phyloP scores from a whole-genome alignment of 2,888 invertebrate genomes.

The Tachina fera region DNA sequence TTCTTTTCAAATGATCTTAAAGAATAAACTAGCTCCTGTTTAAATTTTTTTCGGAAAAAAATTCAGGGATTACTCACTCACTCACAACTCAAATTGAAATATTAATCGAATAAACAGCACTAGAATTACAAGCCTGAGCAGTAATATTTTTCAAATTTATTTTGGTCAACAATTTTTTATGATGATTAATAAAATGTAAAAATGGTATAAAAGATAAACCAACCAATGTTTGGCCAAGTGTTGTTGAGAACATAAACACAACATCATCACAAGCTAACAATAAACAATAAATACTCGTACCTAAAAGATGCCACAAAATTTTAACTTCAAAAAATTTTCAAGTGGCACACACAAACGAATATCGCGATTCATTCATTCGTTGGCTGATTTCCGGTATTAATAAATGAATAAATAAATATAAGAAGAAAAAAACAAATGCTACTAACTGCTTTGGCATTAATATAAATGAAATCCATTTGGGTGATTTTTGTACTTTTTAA shows the following conservation, averaged over 20 bases:
- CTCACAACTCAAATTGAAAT: too few species aligned
- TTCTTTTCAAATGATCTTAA: too few species aligned
- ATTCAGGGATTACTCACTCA: too few species aligned
- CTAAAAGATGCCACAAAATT: conserved; percentile 36
- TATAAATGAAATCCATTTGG: conserved; percentile 24
- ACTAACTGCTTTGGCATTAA: not conserved
- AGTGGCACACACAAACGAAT: not conserved
- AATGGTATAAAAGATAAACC: conserved; percentile 37
- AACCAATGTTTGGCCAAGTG: conserved; percentile 37
- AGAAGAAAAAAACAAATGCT: too few species aligned
- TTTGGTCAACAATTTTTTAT: conserved; percentile 34
- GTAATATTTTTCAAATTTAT: not conserved
- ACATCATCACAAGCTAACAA: not conserved
- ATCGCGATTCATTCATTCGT: not conserved
- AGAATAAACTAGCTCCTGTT: too few species aligned
- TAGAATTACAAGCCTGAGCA: too few species aligned
- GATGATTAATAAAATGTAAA: conserved; percentile 57
- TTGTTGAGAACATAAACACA: conserved; percentile 21
- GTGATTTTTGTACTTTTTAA: conserved; percentile 16
- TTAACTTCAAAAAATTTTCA: conserved; percentile 21
- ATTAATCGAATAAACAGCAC: too few species aligned
- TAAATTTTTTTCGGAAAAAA: too few species aligned
- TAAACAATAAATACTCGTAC: not conserved
- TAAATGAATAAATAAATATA: conserved; percentile 10
- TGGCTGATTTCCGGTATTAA: not conserved